phyloP scores from a whole-genome alignment of 2,888 invertebrate species.

The Drosophila dives region DNA sequence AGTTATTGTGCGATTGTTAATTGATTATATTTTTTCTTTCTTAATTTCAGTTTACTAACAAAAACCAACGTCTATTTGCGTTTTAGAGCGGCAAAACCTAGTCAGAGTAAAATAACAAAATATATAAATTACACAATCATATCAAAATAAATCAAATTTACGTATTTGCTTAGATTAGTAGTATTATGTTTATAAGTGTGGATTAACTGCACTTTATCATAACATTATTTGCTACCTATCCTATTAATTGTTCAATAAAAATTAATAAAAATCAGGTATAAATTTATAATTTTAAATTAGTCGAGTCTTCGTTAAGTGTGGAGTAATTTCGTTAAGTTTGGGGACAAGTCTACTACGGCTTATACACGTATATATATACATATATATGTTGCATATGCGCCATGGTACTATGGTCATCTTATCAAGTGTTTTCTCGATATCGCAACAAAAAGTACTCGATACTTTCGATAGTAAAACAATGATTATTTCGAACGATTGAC shows the following conservation, averaged over 20 bases:
- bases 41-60: constrained; percentile 43
- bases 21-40: constrained; percentile 5
- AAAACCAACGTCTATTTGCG: constrained; percentile 58
- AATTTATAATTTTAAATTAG: background rate
- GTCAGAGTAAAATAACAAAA: background rate
- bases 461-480: constrained; percentile 58
- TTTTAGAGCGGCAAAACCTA: background rate
- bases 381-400: background rate
- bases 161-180: background rate
- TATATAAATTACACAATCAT: background rate
- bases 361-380: background rate
- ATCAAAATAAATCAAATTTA: background rate
- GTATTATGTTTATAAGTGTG: background rate
- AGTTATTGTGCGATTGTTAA: background rate
- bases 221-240: background rate
- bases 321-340: constrained; percentile 13
- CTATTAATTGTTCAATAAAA: background rate
- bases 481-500: constrained; percentile 53
- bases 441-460: constrained; percentile 41
- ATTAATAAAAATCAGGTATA: background rate
- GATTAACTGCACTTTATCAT: background rate
- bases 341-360: constrained; percentile 10
- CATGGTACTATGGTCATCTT: background rate
- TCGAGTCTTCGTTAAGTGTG: background rate
- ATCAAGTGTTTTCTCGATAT: constrained; percentile 12